Evolutionary conservation across 2,113 vertebrate genomes (phyloP), one percentile per base, ranked within the genome.

Genomic region (Phyllopteryx taeniolatus): DNA sequence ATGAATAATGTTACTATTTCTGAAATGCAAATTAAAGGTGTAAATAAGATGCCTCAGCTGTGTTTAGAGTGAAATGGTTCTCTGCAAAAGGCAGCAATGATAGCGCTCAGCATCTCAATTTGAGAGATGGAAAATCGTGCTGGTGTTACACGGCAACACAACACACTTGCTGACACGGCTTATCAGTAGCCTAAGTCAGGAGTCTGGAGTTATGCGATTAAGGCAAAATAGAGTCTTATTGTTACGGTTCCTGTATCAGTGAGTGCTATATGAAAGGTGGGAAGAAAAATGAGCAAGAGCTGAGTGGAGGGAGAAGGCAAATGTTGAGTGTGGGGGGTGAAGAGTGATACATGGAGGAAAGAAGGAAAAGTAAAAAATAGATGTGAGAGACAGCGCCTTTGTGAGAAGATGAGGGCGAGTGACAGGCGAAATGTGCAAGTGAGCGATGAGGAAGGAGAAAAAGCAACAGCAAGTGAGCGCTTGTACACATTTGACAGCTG

Each of bases 121-220:
- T 31, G 9, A 43, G 67, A 57, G 42, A 47, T 54, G 66, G 68
- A 83, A 80, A 86, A 82, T 83, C 83, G 75, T 70, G 70, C 75
- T 56, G 70, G 70, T 78, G n/a, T 77, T 68, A 74, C 78, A 35
- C 66, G 46, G 75, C 43, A 47, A 22, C 20, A 56, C 20, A 53
- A 84, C 77, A 72, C 0, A 8, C 68, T 71, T 27, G 74, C 82
- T 86, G 85, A 87, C 83, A 77, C 8, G 70, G 78, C 79, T 89
- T 79, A 83, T 85, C 73, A 56, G 77, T 0, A 56, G 75, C 65
- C 84, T 83, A 87, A 90, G 78, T 90, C 81, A 87, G 86, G 85
- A 84, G 78, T 67, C 2, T 22, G 68, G 85, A 85, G 85, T 90
- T 83, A 83, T 77, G 60, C 43, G 78, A 78, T 47, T 56, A 73